These are phyloP conservation scores for Caenorhabditis doughertyi DNA, from an alignment of 2,888 invertebrate genomes.

Conservation along the genomic window DNA sequence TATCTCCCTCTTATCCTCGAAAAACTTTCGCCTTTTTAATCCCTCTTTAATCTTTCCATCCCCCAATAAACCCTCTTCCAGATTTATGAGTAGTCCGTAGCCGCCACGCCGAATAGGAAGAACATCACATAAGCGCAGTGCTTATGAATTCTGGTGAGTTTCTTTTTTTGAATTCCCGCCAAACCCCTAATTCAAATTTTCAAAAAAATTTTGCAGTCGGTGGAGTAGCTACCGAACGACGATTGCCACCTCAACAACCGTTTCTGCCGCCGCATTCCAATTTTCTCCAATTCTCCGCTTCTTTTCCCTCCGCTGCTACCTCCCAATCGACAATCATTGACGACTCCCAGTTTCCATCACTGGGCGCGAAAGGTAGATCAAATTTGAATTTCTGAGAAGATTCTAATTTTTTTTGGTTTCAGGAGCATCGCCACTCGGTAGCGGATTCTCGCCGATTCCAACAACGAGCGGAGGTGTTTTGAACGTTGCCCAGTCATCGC, in stretches of 20 bases:
- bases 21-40: neutral
- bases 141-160: conserved; percentile 67
- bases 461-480: conserved; percentile 73
- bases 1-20: too few relatives aligned
- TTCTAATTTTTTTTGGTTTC: conserved; percentile 11
- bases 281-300: neutral
- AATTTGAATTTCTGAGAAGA: neutral
- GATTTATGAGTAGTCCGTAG: conserved; percentile 63
- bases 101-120: conserved; percentile 50
- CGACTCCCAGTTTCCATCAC: conserved; percentile 80
- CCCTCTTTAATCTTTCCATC: neutral
- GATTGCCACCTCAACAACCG: conserved; percentile 60
- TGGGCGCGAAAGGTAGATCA: conserved; percentile 75
- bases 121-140: conserved; percentile 58
- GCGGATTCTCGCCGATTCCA: conserved; percentile 75
- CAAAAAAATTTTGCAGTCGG: conserved; percentile 55
- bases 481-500: conserved; percentile 70
- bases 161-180: neutral
- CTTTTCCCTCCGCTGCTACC: neutral
- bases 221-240: conserved; percentile 72
- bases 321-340: conserved; percentile 76
- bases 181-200: neutral
- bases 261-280: conserved; percentile 38
- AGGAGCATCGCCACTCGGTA: conserved; percentile 73
- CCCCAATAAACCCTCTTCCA: conserved; percentile 11